Conservation (phyloP, 2,888 invertebrate species). For the Plagodis dolabraria region DNA sequence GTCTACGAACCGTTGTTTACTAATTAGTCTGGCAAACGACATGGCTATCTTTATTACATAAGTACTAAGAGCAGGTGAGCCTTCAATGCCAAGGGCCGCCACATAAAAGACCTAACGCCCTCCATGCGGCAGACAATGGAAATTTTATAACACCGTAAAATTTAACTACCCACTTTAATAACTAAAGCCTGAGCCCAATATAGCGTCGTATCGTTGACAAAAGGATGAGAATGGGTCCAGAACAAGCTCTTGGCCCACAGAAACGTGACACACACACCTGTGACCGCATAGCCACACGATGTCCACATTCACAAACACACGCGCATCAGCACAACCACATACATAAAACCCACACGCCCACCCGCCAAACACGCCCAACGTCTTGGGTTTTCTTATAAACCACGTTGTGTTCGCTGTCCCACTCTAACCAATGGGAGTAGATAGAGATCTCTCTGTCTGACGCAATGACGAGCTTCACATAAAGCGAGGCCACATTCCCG, state of each 20-base stretch:
- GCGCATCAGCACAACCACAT: slow-evolving; percentile 61
- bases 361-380: slow-evolving; percentile 85
- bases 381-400: slow-evolving; percentile 85
- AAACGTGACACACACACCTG: slow-evolving; percentile 61
- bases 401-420: slow-evolving; percentile 80
- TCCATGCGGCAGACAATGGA: slow-evolving; percentile 66
- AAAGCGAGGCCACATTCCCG: slow-evolving; percentile 85
- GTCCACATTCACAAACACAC: slow-evolving; percentile 59
- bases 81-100: slow-evolving; percentile 43
- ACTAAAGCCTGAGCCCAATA: slow-evolving; percentile 78
- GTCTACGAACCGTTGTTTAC: slow-evolving; percentile 20
- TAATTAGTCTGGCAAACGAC: slow-evolving; percentile 16
- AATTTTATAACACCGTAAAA: slow-evolving; percentile 77
- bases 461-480: slow-evolving; percentile 85
- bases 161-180: slow-evolving; percentile 80
- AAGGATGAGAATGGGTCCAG: slow-evolving; percentile 69
- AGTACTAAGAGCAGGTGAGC: slow-evolving; percentile 39
- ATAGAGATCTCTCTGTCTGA: slow-evolving; percentile 60
- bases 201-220: slow-evolving; percentile 81
- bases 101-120: slow-evolving; percentile 58
- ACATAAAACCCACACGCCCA: slow-evolving; percentile 78
- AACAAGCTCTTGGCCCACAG: slow-evolving; percentile 50
- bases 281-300: slow-evolving; percentile 60
- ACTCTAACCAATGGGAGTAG: slow-evolving; percentile 49
- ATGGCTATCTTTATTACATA: slow-evolving; percentile 9